These are phyloP conservation scores for Petrolisthes cinctipes DNA, from an alignment of 2,888 invertebrate genomes.

Conservation along the genomic window DNA sequence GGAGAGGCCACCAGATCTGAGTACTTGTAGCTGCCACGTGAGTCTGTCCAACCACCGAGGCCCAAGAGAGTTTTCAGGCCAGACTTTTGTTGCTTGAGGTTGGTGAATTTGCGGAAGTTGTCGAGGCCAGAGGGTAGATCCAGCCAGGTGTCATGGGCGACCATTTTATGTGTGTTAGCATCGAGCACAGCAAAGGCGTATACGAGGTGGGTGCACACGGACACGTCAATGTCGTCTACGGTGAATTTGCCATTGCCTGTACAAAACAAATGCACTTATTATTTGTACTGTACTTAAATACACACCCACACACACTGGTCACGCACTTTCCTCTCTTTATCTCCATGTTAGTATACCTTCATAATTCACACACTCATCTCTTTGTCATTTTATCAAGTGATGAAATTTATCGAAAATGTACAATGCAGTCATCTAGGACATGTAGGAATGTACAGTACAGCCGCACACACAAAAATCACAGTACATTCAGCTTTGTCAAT, in stretches of 20 bases:
- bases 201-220: constrained; percentile 21
- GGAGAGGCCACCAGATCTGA: constrained; percentile 30
- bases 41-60: constrained; percentile 51
- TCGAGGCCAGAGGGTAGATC: constrained; percentile 70
- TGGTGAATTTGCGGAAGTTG: constrained; percentile 27
- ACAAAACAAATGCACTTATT: neutral
- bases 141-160: neutral
- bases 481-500: too few relatives aligned
- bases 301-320: neutral
- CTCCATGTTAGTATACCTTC: neutral
- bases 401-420: neutral
- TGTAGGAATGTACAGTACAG: too few relatives aligned
- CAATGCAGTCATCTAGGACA: neutral
- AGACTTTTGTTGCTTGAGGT: constrained; percentile 34
- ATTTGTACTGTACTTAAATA: neutral
- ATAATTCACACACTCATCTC: neutral
- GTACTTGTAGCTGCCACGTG: constrained; percentile 24
- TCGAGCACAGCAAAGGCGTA: constrained; percentile 34
- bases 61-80: constrained; percentile 40
- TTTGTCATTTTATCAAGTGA: too few relatives aligned
- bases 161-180: neutral
- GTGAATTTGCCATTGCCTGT: constrained; percentile 29
- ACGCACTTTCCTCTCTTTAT: neutral
- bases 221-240: constrained; percentile 20
- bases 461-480: too few relatives aligned